These are phyloP conservation scores for Geopemphigus sp. DNA, from an alignment of 1,140 invertebrate species.

Conservation along the genomic window DNA sequence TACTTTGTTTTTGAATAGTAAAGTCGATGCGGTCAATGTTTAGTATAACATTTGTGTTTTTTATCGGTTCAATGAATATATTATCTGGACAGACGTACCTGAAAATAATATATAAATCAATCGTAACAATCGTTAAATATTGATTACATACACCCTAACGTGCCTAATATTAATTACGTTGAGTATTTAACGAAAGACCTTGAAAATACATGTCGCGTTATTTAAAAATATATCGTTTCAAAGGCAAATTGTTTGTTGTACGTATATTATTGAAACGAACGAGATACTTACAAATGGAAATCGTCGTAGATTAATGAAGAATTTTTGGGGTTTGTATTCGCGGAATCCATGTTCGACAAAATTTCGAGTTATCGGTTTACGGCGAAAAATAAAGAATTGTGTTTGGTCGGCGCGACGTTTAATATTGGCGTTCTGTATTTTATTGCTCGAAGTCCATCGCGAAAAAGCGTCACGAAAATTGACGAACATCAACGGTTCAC, in stretches of 20 bases:
- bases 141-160: neutral
- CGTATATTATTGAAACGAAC: neutral
- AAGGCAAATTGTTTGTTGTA: neutral
- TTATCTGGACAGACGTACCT: slow-evolving; percentile 38
- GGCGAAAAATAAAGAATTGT: neutral
- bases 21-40: slow-evolving; percentile 41
- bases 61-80: slow-evolving; percentile 38
- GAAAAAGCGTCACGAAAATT: too few relatives aligned
- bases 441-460: too few relatives aligned
- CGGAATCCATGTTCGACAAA: neutral
- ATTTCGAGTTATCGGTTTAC: neutral
- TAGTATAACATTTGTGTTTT: slow-evolving; percentile 27
- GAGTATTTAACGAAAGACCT: neutral
- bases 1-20: slow-evolving; percentile 36
- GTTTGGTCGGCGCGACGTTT: too few relatives aligned
- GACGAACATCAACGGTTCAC: too few relatives aligned
- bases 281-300: slow-evolving; percentile 29
- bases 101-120: neutral
- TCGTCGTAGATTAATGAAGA: neutral
- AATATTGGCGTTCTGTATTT: too few relatives aligned
- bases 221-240: neutral
- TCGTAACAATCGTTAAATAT: neutral
- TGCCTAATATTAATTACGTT: neutral
- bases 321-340: neutral
- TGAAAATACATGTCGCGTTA: neutral